These are phyloP conservation scores for Donacobius atricapilla DNA, from an alignment of 2,113 vertebrate species.

Conservation along the genomic window DNA sequence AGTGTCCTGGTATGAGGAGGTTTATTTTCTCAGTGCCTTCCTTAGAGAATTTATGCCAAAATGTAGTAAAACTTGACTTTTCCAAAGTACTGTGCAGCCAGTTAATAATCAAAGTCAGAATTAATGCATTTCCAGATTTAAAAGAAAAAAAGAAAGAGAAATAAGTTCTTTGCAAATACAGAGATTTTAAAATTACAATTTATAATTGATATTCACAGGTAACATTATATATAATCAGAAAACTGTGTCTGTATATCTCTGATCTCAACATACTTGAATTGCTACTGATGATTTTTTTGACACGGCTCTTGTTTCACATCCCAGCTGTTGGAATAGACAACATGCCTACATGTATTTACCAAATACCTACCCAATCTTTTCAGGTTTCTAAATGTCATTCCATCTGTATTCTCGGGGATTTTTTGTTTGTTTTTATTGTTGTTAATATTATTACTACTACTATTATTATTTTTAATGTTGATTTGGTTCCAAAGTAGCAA, in stretches of 20 bases:
- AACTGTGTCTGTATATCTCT: not conserved
- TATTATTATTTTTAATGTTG: not conserved
- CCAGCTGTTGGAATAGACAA: not conserved
- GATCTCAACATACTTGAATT: not conserved
- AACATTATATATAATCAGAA: not conserved
- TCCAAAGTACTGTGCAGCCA: not conserved
- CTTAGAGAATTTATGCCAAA: not conserved
- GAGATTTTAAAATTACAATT: not conserved
- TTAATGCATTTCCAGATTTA: not conserved
- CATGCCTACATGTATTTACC: not conserved
- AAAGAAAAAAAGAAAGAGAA: not conserved
- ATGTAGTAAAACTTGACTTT: not conserved
- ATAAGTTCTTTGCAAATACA: not conserved
- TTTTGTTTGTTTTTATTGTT: not conserved
- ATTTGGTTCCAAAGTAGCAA: not conserved
- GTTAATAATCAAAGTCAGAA: not conserved
- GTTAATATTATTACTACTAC: not conserved
- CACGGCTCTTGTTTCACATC: not conserved
- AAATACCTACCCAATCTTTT: not conserved
- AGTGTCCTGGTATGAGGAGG: not conserved
- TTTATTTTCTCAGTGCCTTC: constrained; percentile 17
- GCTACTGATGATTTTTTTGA: not conserved
- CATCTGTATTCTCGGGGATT: not conserved
- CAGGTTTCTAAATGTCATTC: not conserved
- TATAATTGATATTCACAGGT: not conserved